phyloP scores from a whole-genome alignment of 2,113 vertebrate species.

The Nycticebus coucang region DNA sequence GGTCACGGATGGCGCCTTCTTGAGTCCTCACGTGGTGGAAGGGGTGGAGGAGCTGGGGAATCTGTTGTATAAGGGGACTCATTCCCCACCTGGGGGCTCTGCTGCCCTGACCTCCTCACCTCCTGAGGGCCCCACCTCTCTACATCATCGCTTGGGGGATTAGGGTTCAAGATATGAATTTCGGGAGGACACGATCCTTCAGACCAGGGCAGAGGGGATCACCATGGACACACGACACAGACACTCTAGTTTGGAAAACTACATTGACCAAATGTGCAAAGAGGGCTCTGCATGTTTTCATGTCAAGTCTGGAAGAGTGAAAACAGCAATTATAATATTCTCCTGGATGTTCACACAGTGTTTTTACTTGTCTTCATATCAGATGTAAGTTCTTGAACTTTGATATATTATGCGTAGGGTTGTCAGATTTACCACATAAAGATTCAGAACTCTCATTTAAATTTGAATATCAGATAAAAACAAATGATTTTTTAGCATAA shows the following conservation, averaged over 20 bases:
- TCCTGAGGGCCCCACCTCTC: neutral
- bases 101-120: accelerated
- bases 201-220: neutral
- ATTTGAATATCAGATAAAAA: neutral
- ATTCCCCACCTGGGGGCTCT: neutral
- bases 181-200: neutral
- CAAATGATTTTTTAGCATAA: neutral
- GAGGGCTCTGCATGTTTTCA: too few relatives aligned
- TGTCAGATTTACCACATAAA: neutral
- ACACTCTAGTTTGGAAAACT: neutral
- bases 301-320: neutral
- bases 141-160: neutral
- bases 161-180: neutral
- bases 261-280: neutral
- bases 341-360: neutral
- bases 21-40: neutral
- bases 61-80: accelerated
- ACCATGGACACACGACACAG: too few relatives aligned
- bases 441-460: neutral
- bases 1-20: neutral
- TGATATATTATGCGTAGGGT: neutral
- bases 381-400: neutral
- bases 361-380: too few relatives aligned
- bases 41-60: neutral
- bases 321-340: accelerated